Conservation (phyloP, 2,888 invertebrate species). For the Apoderus coryli region DNA sequence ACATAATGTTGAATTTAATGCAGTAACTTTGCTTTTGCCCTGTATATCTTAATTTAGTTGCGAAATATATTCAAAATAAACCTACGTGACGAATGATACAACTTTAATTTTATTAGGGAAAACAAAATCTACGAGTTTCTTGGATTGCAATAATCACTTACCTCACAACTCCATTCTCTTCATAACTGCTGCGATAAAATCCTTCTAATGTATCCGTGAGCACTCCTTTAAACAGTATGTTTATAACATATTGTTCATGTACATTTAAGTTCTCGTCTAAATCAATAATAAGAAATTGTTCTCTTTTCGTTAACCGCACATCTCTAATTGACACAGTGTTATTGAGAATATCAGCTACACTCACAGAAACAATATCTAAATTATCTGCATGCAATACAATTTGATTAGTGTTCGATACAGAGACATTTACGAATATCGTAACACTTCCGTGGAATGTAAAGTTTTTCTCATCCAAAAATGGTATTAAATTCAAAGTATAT, state of each 20-base stretch:
- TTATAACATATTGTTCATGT: slow-evolving; percentile 49
- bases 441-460: slow-evolving; percentile 66
- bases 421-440: slow-evolving; percentile 45
- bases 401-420: slow-evolving; percentile 40
- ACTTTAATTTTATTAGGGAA: no score
- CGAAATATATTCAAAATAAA: no score
- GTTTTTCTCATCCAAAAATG: slow-evolving; percentile 58
- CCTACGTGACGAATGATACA: no score
- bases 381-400: slow-evolving; percentile 64
- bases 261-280: slow-evolving; percentile 41
- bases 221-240: slow-evolving; percentile 54
- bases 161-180: slow-evolving; percentile 52
- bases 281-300: slow-evolving; percentile 56
- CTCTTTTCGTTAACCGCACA: slow-evolving; percentile 38
- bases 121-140: slow-evolving; percentile 1
- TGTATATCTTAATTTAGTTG: no score
- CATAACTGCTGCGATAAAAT: slow-evolving; percentile 72
- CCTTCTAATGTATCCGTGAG: slow-evolving; percentile 65
- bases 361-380: slow-evolving; percentile 42
- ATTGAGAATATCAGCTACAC: slow-evolving; percentile 16
- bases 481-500: slow-evolving; percentile 55
- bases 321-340: slow-evolving; percentile 16
- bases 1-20: no score
- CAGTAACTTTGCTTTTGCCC: no score
- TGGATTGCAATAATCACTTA: slow-evolving; percentile 33